Evolutionary conservation across 2,113 vertebrate genomes (phyloP).

Genomic region (rat (Rattus norvegicus)): GRCr8 NC_086028.1:76517001-76517500

Average conservation of each 20-base stretch:
- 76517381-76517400: conserved; percentile 60
- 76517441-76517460: conserved; percentile 23
- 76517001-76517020: conserved; percentile 85
- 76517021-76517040: conserved; percentile 84
- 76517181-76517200: conserved; percentile 67
- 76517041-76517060: conserved; percentile 76
- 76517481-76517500: background rate
- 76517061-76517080: conserved; percentile 72
- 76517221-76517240: conserved; percentile 74
- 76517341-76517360: conserved; percentile 53
- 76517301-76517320: conserved; percentile 62
- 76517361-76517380: background rate
- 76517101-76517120: conserved; percentile 85
- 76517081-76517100: conserved; percentile 79
- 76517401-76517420: conserved; percentile 52
- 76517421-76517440: conserved; percentile 61
- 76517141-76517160: conserved; percentile 56
- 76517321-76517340: conserved; percentile 63
- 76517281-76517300: conserved; percentile 78
- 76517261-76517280: conserved; percentile 64
- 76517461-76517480: conserved; percentile 43
- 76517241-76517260: conserved; percentile 75
- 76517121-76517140: conserved; percentile 71
- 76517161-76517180: conserved; percentile 73
- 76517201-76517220: conserved; percentile 80